phyloP scores from a whole-genome alignment of 2,797 vertebrate species.

The Gephyroberyx darwinii region DNA sequence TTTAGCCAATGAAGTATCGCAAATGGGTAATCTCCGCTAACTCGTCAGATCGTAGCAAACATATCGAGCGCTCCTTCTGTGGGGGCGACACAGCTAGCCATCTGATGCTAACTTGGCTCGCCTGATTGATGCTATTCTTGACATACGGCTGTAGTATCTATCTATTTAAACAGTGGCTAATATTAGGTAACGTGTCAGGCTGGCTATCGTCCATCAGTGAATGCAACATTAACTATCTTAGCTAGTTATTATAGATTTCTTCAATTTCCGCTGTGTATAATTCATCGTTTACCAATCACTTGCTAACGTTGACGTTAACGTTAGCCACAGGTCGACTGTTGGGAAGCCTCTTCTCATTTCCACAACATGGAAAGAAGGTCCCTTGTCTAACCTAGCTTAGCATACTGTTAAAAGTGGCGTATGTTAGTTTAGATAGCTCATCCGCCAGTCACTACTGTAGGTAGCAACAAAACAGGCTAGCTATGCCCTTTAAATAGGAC shows the following conservation, averaged over 20 bases:
- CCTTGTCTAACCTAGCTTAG: neutral
- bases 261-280: conserved; percentile 49
- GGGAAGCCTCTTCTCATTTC: conserved; percentile 1
- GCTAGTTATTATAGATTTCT: neutral
- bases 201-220: neutral
- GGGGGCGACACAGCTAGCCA: conserved; percentile 57
- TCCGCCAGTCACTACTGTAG: neutral
- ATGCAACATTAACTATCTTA: neutral
- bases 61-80: conserved; percentile 65
- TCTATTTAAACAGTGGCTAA: neutral
- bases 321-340: conserved; percentile 34
- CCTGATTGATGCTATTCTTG: conserved; percentile 35
- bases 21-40: neutral
- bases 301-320: conserved; percentile 62
- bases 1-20: neutral
- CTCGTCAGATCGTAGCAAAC: neutral
- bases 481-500: conserved; percentile 26
- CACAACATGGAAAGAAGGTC: neutral
- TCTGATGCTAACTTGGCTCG: conserved; percentile 60
- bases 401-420: neutral
- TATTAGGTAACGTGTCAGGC: neutral
- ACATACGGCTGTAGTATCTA: conserved; percentile 7
- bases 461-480: conserved; percentile 7
- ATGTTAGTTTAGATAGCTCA: neutral
- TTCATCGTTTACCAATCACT: conserved; percentile 63